Base-by-base conservation (phyloP, 2,888 invertebrate species). In the Oasisia sp. region DNA sequence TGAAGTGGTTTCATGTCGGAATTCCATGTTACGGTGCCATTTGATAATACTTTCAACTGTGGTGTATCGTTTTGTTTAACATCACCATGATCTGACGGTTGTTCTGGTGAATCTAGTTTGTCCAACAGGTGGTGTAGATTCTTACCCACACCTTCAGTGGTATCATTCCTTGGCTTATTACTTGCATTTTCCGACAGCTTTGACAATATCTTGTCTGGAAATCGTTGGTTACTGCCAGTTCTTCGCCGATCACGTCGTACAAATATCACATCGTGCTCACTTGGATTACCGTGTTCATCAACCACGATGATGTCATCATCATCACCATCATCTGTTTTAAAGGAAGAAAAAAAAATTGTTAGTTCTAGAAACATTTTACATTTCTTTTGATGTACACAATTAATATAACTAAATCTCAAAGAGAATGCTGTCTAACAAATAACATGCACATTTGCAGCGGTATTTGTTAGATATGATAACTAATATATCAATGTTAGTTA, bases 211-310 rank as follows among this genome's bases (percentile, higher is more conserved):
- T 74, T 19, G 27, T n/a, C n/a, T 27, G n/a, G n/a, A 27, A 74
- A 74, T 74, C 27, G 74, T 27, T n/a, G 74, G n/a, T 74, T 74
- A 27, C 27, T 74, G 74, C 27, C 27, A n/a, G 74, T 74, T 19
- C 74, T 74, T n/a, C 74, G 74, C n/a, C 74, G 74, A 3, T 27
- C 74, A 27, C 74, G 19, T 27, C 74, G 14, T 27, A 74, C 74
- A 74, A 74, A 74, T 74, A 74, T 74, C 74, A 74, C 74, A 74
- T 74, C 74, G 74, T 74, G 74, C 27, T 74, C 74, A 19, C 74
- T n/a, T 74, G 74, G 19, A 7, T 74, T 3, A 74, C 74, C 74
- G 1, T 74, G 19, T 74, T 19, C 74, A 74, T 74, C 74, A 74
- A 74, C 74, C n/a, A 74, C n/a, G 27, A 74, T 7, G 27, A 74